Evolutionary conservation across 1,140 invertebrate species (phyloP), one percentile per base, ranked within the genome.

Genomic region (Calliopsis andreniformis): DNA sequence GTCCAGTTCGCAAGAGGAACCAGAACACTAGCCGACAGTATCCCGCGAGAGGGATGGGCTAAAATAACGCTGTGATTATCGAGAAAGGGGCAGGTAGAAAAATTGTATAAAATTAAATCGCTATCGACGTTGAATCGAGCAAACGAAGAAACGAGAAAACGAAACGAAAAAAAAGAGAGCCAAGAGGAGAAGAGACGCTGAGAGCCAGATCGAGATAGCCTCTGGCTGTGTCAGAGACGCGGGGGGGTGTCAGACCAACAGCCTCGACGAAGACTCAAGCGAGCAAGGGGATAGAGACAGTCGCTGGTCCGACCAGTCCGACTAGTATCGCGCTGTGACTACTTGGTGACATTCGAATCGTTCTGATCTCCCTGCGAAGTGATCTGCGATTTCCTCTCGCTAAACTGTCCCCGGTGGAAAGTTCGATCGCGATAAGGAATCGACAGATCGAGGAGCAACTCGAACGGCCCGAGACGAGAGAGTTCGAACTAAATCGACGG

Each of bases 241-340:
- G n/a, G n/a, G 14, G 55, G 20, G 56, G 63, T 67, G 71, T 58
- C 71, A 20, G 39, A 35, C 20, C 43, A 49, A 49, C 35, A n/a
- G 39, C 18, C 25, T 7, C 16, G 25, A 56, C 55, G 14, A n/a
- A 75, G 23, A 8, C 12, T 47, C 30, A 30, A n/a, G 18, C 8
- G 8, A 25, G 20, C 8, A 5, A 75, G 30, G 49, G 8, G 63
- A 28, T 58, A 58, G 18, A 47, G 45, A 61, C 70, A 12, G 55
- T 47, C 43, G 67, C 51, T 58, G 61, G 66, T 68, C 75, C 43
- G 68, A 59, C 39, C 25, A 42, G 42, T 42, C 28, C 59, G 35
- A 43, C 43, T 42, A 66, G 67, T 62, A 61, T 25, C 39, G 64
- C 58, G 68, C 68, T 79, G 75, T 76, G 70, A 79, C 71, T 79